Evolutionary conservation across 2,888 invertebrate genomes (phyloP).

Genomic region (Ceraclea dissimilis): DNA sequence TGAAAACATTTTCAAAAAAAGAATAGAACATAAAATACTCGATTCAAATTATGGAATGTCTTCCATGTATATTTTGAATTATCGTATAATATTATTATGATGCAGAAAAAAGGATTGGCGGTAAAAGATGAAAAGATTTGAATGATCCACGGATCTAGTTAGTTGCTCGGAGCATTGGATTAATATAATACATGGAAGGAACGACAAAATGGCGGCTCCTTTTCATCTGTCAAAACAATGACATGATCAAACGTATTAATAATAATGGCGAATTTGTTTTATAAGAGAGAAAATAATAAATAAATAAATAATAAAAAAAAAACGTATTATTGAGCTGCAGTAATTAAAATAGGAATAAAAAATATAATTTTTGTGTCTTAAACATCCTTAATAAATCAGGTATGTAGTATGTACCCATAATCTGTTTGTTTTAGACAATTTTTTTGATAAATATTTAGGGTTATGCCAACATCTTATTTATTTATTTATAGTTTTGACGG

Average conservation of each 20-base stretch:
- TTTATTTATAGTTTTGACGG: no score
- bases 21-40: no score
- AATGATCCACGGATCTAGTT: background rate
- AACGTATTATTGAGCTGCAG: constrained; percentile 14
- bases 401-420: no score
- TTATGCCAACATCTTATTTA: background rate
- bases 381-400: background rate
- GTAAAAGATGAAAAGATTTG: background rate
- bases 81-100: no score
- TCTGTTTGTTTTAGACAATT: background rate
- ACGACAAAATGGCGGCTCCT: constrained; percentile 11
- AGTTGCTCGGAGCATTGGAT: background rate
- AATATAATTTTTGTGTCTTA: background rate
- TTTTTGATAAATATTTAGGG: background rate
- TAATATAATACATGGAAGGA: background rate
- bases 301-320: constrained; percentile 13
- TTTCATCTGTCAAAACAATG: constrained; percentile 23
- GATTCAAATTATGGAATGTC: no score
- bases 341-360: background rate
- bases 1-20: no score
- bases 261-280: constrained; percentile 1
- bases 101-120: background rate
- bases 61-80: no score
- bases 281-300: background rate
- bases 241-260: constrained; percentile 13